Evolutionary conservation across 2,888 invertebrate genomes (phyloP), one percentile per base, ranked within the genome.

Genomic region (Heliconius aoede): DNA sequence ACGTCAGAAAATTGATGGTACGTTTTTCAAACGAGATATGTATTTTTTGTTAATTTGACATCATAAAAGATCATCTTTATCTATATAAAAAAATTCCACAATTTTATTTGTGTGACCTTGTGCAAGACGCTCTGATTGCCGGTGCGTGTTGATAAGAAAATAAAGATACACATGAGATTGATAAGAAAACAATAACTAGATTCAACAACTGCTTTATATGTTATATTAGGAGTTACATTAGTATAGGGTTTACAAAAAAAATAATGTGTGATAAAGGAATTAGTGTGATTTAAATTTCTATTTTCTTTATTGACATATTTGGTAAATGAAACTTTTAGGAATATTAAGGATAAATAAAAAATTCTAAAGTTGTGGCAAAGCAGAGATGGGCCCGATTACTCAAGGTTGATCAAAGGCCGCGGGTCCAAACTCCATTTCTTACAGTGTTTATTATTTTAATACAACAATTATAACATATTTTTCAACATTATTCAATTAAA

Each of bases 151-250:
- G 78, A 76, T 78, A 79, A 79, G 78, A 78, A 73, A 78, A 61
- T 67, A 65, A 75, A 77, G 69, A 79, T 79, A 79, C 78, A 55
- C 69, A 46, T 51, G 2, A 36, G 64, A 73, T 76, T 73, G 79
- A 79, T 79, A 79, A 78, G 36, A 72, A 76, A 67, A 78, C 75
- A 78, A 78, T 76, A 73, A 60, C 55, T 73, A 30, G 74, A 68
- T 68, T 46, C 40, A 11, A 36, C 32, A 58, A 36, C 15, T 72
- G 68, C 26, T 46, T 55, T 28, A 18, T 55, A n/a, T 32, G 4
- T 55, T n/a, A 5, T 30, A 7, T 69, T 30, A 55, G 18, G n/a
- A 55, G 55, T 18, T 24, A 65, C 13, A 24, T 2, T 36, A 26
- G 13, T 7, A 64, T 55, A 55, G 55, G n/a, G n/a, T n/a, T 46